Percentiles rank a stretch among this genome's conserved stretches.
These are phyloP conservation scores for Sebastiscus albofasciatus DNA, from an alignment of 2,797 vertebrate genomes.

Conservation along the genomic window DNA sequence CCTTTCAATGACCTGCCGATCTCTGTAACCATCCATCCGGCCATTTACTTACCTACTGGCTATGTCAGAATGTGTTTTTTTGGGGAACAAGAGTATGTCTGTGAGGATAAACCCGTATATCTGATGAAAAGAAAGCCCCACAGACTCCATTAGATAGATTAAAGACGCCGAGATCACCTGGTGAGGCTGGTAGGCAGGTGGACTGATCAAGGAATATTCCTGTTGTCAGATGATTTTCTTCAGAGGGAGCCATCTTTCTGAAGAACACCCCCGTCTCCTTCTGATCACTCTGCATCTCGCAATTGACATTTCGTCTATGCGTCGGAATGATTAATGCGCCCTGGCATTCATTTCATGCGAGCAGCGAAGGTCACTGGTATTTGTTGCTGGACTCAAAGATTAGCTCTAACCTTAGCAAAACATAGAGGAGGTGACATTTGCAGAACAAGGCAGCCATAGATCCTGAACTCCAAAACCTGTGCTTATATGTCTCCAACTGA, in stretches of 20 bases:
- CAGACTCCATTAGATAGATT: constrained; percentile 50
- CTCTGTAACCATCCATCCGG: background rate
- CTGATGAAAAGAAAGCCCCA: constrained; percentile 30
- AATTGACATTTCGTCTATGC: constrained; percentile 58
- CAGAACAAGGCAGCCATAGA: background rate
- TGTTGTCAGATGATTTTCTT: constrained; percentile 54
- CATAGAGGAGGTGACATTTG: constrained; percentile 16
- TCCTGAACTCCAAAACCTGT: background rate
- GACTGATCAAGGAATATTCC: constrained; percentile 50
- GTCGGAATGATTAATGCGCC: constrained; percentile 49
- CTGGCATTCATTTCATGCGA: constrained; percentile 55
- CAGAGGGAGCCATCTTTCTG: constrained; percentile 30
- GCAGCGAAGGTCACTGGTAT: constrained; percentile 59
- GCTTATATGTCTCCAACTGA: background rate
- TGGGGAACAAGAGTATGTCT: background rate
- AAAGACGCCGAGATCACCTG: constrained; percentile 49
- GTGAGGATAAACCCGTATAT: constrained; percentile 23
- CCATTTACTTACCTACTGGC: background rate
- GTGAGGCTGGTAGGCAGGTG: constrained; percentile 28
- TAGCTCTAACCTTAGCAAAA: constrained; percentile 33
- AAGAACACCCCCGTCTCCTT: constrained; percentile 10
- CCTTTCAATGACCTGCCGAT: constrained; percentile 5
- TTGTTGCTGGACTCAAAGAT: constrained; percentile 50
- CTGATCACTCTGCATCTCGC: constrained; percentile 43
- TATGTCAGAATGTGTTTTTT: background rate